Conservation (phyloP, 2,888 invertebrate genomes). For the Drosophila quinaria region DNA sequence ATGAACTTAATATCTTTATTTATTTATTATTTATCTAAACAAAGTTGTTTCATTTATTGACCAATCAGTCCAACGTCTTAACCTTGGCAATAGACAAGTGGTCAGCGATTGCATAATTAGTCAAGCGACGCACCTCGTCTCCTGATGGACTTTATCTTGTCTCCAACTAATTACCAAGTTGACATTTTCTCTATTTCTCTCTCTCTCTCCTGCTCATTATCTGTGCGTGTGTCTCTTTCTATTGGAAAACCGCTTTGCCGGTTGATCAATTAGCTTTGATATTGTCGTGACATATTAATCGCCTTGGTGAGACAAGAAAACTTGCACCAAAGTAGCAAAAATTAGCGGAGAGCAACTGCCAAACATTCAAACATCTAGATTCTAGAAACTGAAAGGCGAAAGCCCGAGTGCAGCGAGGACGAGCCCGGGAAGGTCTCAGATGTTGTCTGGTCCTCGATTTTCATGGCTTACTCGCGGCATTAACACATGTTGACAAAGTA, state of each 20-base stretch:
- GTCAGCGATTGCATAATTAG: constrained; percentile 46
- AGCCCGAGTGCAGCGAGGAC: background rate
- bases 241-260: constrained; percentile 15
- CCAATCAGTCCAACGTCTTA: constrained; percentile 19
- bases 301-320: constrained; percentile 60
- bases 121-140: constrained; percentile 27
- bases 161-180: constrained; percentile 51
- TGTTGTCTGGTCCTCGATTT: constrained; percentile 69
- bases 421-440: constrained; percentile 22
- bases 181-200: constrained; percentile 36
- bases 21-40: background rate
- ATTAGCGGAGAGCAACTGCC: constrained; percentile 23
- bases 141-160: background rate
- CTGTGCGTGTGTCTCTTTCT: constrained; percentile 4
- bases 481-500: constrained; percentile 84
- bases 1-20: background rate
- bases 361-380: background rate
- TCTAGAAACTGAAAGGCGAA: constrained; percentile 1
- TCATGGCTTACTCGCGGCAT: constrained; percentile 72
- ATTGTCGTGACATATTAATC: constrained; percentile 78
- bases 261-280: constrained; percentile 80
- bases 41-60: constrained; percentile 14
- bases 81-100: constrained; percentile 4
- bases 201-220: background rate
- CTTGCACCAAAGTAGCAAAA: constrained; percentile 57